Percentiles rank a stretch among this genome's conserved stretches.
Conservation (phyloP, 1,140 invertebrate genomes). For the Helicoverpa armigera region DNA sequence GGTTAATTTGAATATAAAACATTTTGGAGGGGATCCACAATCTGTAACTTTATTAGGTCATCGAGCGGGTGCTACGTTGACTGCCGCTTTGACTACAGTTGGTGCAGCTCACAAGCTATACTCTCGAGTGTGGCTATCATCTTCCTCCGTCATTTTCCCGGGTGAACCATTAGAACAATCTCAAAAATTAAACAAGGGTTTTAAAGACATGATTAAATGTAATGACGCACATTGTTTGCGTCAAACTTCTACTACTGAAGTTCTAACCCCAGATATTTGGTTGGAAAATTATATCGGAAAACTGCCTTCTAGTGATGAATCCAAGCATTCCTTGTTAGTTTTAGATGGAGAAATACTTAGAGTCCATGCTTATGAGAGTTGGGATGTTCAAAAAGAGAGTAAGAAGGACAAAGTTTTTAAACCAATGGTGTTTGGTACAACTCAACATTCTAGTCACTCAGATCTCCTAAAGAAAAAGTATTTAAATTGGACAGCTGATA, state of each 20-base stretch:
- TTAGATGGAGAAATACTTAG: constrained; percentile 90
- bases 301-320: constrained; percentile 88
- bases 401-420: constrained; percentile 78
- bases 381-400: constrained; percentile 84
- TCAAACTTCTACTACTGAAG: constrained; percentile 87
- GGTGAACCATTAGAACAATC: constrained; percentile 88
- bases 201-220: constrained; percentile 87
- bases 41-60: constrained; percentile 94
- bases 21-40: constrained; percentile 93
- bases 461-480: constrained; percentile 87
- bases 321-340: constrained; percentile 91
- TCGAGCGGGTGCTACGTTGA: constrained; percentile 92
- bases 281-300: constrained; percentile 85
- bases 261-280: constrained; percentile 92
- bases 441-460: constrained; percentile 90
- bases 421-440: constrained; percentile 91
- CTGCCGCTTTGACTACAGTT: constrained; percentile 88
- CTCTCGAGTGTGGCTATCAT: constrained; percentile 91
- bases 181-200: constrained; percentile 88
- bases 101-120: constrained; percentile 88
- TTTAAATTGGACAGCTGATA: constrained; percentile 88
- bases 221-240: constrained; percentile 88
- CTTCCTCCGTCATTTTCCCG: constrained; percentile 90
- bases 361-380: constrained; percentile 88
- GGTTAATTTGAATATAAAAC: constrained; percentile 92